Percentiles rank a stretch among this genome's conserved stretches.
These are phyloP conservation scores for Riparia riparia DNA, from an alignment of 2,113 vertebrate species.

Conservation along the genomic window DNA sequence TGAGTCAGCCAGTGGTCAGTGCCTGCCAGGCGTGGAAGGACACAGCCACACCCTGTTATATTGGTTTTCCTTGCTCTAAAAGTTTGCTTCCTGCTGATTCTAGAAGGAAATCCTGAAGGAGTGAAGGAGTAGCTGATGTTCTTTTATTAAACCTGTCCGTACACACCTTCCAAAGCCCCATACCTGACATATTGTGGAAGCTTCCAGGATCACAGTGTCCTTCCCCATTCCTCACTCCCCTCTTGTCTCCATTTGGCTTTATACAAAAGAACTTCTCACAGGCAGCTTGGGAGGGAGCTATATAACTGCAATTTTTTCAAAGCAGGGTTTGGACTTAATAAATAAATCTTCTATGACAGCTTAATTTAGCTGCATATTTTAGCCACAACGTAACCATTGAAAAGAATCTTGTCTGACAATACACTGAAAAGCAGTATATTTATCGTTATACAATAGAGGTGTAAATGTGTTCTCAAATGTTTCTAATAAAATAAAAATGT, in stretches of 20 bases:
- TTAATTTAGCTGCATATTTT: background rate
- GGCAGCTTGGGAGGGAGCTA: background rate
- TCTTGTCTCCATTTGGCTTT: background rate
- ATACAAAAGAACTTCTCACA: background rate
- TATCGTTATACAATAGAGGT: background rate
- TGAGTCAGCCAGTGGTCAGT: too few relatives aligned
- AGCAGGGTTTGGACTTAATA: background rate
- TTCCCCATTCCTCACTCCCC: background rate
- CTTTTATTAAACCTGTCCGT: rapidly evolving
- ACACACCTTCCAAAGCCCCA: background rate
- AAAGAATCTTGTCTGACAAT: background rate
- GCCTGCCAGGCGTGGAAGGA: too few relatives aligned
- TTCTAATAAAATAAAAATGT: background rate
- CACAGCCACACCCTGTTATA: background rate
- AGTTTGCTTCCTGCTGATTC: background rate
- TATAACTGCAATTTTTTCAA: background rate
- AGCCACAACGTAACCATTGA: background rate
- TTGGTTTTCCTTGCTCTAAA: background rate
- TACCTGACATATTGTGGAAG: background rate
- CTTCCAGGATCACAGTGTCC: background rate
- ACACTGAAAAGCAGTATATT: background rate
- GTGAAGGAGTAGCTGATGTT: background rate
- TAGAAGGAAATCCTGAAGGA: background rate
- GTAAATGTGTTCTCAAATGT: background rate
- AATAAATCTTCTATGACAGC: background rate